A percentile compares a stretch with the other conserved stretches of the same genome.
These are phyloP conservation scores for Donacobius atricapilla DNA, from an alignment of 2,113 vertebrate genomes.

Conservation along the genomic window DNA sequence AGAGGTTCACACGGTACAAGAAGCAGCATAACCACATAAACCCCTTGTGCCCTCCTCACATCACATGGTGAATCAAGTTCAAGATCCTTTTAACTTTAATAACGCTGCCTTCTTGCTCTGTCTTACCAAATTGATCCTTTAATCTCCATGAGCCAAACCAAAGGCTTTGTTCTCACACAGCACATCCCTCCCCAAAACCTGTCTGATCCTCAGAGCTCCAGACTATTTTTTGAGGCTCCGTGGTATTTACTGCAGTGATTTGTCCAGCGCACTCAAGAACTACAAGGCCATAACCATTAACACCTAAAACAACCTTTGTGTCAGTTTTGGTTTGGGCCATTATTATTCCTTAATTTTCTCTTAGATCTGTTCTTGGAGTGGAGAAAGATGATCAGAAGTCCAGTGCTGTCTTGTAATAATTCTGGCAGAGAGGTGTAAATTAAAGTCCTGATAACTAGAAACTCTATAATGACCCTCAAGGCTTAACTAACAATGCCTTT, in stretches of 20 bases:
- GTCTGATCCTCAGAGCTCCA: not conserved
- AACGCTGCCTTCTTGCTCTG: not conserved
- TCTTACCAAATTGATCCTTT: not conserved
- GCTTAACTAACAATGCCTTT: not conserved
- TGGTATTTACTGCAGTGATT: not conserved
- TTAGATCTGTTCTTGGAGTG: not conserved
- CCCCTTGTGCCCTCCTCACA: not conserved
- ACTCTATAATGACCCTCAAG: not conserved
- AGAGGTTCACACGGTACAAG: not conserved
- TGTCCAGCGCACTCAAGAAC: not conserved
- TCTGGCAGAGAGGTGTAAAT: not conserved
- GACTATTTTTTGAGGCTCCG: not conserved
- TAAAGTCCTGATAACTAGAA: not conserved
- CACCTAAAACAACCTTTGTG: not conserved
- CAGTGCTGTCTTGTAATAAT: not conserved
- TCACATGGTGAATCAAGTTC: not conserved
- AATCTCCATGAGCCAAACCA: not conserved
- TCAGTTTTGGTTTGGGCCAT: not conserved
- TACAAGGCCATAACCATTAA: not conserved
- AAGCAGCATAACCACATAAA: not conserved
- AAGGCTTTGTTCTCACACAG: not conserved
- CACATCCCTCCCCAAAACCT: not conserved
- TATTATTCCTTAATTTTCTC: not conserved
- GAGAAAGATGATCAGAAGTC: not conserved
- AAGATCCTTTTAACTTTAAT: not conserved